A percentile compares a stretch with the other conserved stretches of the same genome.
Conservation (phyloP, 2,113 vertebrate genomes). For the Crypturellus undulatus region DNA sequence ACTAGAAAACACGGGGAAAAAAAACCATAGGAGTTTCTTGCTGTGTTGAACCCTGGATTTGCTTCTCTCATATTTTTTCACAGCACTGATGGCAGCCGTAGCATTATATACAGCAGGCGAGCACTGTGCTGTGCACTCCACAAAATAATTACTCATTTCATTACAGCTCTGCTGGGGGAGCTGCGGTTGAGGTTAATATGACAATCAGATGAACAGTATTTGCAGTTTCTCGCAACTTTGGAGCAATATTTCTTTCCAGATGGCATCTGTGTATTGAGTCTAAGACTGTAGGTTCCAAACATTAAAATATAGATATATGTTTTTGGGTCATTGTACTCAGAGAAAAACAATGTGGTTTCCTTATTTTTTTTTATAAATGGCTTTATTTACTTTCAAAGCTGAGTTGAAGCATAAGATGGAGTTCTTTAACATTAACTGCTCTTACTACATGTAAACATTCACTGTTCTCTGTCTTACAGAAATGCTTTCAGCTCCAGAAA, state of each 20-base stretch:
- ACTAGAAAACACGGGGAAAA: neutral
- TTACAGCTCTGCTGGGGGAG: neutral
- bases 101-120: neutral
- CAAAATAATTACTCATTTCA: neutral
- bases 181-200: neutral
- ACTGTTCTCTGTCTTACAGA: neutral
- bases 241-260: neutral
- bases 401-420: neutral
- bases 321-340: neutral
- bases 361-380: neutral
- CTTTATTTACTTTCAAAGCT: neutral
- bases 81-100: neutral
- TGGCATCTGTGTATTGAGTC: neutral
- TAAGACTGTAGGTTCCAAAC: neutral
- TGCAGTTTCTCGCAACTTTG: neutral
- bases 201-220: neutral
- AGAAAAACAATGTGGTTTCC: neutral
- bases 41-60: neutral
- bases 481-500: neutral
- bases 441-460: neutral
- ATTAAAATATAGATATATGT: no score
- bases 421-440: neutral
- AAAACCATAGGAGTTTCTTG: neutral
- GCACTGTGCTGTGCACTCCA: neutral
- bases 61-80: neutral